These are phyloP conservation scores for Cynodonichthys magdalenae DNA, from an alignment of 2,797 vertebrate genomes.

Conservation along the genomic window DNA sequence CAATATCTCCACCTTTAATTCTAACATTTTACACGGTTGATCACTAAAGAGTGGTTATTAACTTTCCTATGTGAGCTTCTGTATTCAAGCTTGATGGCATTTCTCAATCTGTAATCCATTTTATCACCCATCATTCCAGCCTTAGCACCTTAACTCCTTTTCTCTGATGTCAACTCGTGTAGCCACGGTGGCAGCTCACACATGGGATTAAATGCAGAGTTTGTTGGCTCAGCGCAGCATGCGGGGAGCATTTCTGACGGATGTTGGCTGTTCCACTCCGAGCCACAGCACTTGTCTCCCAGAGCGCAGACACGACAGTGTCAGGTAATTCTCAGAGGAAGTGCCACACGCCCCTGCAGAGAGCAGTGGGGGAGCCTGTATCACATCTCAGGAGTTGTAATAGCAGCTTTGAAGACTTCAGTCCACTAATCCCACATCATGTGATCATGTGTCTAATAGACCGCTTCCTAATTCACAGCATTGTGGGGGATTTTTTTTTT, in stretches of 20 bases:
- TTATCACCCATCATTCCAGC: constrained; percentile 78
- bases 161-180: constrained; percentile 82
- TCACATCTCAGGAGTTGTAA: constrained; percentile 84
- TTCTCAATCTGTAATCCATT: constrained; percentile 78
- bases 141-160: constrained; percentile 78
- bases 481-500: constrained; percentile 75
- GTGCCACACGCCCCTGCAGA: constrained; percentile 81
- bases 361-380: constrained; percentile 82
- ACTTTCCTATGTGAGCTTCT: constrained; percentile 56
- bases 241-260: constrained; percentile 79
- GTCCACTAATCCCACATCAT: constrained; percentile 84
- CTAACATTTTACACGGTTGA: constrained; percentile 43
- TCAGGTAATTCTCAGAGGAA: constrained; percentile 84
- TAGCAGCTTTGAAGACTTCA: constrained; percentile 85
- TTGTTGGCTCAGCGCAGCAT: constrained; percentile 82
- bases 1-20: constrained; percentile 53
- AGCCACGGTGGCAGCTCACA: constrained; percentile 79
- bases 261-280: constrained; percentile 82
- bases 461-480: constrained; percentile 81
- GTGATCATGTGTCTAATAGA: constrained; percentile 84
- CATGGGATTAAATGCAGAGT: constrained; percentile 82
- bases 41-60: constrained; percentile 56
- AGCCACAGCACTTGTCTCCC: constrained; percentile 81
- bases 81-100: constrained; percentile 69
- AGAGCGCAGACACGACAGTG: constrained; percentile 81